Base-by-base conservation (phyloP, 1,140 invertebrate genomes). In the Lycorma delicatula region DNA sequence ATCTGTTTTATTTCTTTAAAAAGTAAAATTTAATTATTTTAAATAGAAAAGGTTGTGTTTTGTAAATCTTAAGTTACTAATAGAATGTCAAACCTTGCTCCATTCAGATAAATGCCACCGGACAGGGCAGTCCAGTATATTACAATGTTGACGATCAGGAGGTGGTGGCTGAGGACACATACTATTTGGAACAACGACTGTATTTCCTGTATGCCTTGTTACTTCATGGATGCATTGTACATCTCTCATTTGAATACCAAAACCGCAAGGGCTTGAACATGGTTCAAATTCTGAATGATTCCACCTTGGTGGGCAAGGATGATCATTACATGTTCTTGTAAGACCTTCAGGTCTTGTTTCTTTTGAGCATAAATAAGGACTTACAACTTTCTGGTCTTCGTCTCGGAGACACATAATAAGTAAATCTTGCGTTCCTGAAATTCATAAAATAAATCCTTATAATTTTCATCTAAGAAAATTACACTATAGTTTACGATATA, bases 161-260 rank as follows among this genome's bases (percentile, higher is more conserved):
- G 93, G 92, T 2, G 83, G 82, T 2, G 88, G 89, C 66, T 92
- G 85, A 0, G 91, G 88, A 69, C 93, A 97, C 81, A 91, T 87
- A 67, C 83, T 85, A 74, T 91, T 89, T 1, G 91, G 88, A 18
- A 97, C 87, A 1, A 89, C 79, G 16, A 95, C 83, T 0, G 89
- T 90, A 70, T 92, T 95, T 28, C 86, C 84, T 18, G 84, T 82
- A 23, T 87, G 88, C 18, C 88, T 77, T 0, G 88, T 91, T 7
- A 93, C 86, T 74, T 95, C 91, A 68, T 97, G 93, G 65, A 97
- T 91, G 73, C 96, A 98, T 58, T 83, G 87, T 47, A 91, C 88
- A 67, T 91, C 87, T 53, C 89, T 74, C 0, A 85, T 89, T 73
- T 90, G 87, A 60, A 91, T 88, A 0, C 96, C 95, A 36, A 94